Evolutionary conservation across 2,888 invertebrate species (phyloP).

Genomic region (Fissipunctia ypsillon): DNA sequence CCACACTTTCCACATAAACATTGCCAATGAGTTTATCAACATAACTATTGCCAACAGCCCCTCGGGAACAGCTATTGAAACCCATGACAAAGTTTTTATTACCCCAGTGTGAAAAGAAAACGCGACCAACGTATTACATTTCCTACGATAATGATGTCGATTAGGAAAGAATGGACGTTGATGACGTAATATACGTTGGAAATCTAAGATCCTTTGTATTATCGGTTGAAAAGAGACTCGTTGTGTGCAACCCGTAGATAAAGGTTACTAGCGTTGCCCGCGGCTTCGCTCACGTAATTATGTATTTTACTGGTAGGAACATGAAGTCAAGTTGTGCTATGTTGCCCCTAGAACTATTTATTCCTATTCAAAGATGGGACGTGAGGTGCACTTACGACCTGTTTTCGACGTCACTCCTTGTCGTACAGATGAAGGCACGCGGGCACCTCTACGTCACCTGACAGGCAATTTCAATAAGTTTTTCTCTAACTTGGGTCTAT

Average conservation of each 20-base stretch:
- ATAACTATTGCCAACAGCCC: slow-evolving; percentile 7
- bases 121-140: slow-evolving; percentile 19
- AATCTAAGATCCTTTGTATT: slow-evolving; percentile 5
- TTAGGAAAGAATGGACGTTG: slow-evolving; percentile 26
- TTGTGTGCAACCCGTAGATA: neutral
- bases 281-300: neutral
- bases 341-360: neutral
- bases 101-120: slow-evolving; percentile 21
- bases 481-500: neutral
- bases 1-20: slow-evolving; percentile 14
- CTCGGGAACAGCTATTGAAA: slow-evolving; percentile 14
- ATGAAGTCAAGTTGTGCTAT: neutral
- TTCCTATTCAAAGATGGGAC: too few species aligned
- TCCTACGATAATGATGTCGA: slow-evolving; percentile 26
- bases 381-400: neutral
- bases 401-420: neutral
- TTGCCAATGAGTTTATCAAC: slow-evolving; percentile 21
- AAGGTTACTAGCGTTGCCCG: neutral
- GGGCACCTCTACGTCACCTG: too few species aligned
- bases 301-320: neutral
- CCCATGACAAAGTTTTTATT: slow-evolving; percentile 34
- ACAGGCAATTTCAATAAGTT: too few species aligned
- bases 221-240: neutral
- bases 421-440: neutral
- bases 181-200: slow-evolving; percentile 20